Conservation (phyloP, 2,888 invertebrate genomes). For the Pachydiplax longipennis region DNA sequence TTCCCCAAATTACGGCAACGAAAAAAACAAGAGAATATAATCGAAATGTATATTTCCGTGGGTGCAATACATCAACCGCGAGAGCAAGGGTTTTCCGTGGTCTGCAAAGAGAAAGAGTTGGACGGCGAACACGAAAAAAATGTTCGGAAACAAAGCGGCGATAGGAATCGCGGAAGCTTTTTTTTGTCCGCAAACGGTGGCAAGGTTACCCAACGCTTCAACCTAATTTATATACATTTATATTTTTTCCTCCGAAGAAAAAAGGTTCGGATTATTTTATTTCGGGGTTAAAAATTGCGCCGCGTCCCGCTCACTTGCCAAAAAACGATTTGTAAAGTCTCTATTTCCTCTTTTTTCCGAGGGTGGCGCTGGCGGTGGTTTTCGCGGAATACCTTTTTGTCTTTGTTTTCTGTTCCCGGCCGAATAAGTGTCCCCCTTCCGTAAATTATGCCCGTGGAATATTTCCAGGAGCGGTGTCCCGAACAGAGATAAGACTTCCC, state of each 20-base stretch:
- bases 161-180: background rate
- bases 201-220: background rate
- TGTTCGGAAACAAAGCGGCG: background rate
- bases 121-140: background rate
- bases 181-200: background rate
- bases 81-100: background rate
- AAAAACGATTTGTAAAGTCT: background rate
- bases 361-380: background rate
- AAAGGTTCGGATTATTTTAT: background rate
- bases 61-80: background rate
- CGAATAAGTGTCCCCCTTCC: constrained; percentile 10
- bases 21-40: background rate
- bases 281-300: background rate
- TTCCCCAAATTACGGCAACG: background rate
- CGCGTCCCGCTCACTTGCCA: background rate
- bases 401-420: background rate
- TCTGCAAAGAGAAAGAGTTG: background rate
- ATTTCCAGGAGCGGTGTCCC: background rate
- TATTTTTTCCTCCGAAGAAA: background rate
- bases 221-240: background rate
- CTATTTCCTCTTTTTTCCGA: background rate
- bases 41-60: background rate
- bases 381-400: background rate
- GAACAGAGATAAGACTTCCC: constrained; percentile 26
- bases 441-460: constrained; percentile 6